These are phyloP conservation scores for Tyto alba DNA, from an alignment of 2,113 vertebrate genomes.

Conservation along the genomic window DNA sequence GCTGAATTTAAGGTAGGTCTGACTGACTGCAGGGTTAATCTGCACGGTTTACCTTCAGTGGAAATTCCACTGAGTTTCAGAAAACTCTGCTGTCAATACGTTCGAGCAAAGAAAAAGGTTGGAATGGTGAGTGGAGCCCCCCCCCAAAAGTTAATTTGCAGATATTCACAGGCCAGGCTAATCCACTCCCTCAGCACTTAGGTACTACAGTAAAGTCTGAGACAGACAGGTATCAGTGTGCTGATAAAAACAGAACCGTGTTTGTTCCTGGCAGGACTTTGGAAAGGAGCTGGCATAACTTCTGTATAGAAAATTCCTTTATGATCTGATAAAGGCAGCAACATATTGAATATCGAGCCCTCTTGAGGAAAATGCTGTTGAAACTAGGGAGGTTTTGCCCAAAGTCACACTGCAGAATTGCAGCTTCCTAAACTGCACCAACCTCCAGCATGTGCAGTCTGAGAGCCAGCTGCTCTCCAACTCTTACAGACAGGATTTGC, in stretches of 20 bases:
- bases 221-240: background rate
- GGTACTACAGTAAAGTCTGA: background rate
- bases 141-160: background rate
- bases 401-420: background rate
- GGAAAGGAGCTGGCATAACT: background rate
- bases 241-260: background rate
- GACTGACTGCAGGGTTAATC: background rate
- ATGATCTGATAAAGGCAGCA: slow-evolving; percentile 3
- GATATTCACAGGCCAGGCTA: background rate
- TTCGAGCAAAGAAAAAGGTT: background rate
- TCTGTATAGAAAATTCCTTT: background rate
- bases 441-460: background rate
- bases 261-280: background rate
- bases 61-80: background rate
- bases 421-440: background rate
- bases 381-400: background rate
- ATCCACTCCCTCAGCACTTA: background rate
- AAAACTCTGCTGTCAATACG: background rate
- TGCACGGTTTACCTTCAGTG: background rate
- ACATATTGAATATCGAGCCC: background rate
- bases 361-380: background rate
- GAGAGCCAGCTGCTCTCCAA: background rate
- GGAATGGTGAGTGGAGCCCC: background rate
- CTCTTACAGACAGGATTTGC: background rate
- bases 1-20: background rate